Evolutionary conservation across 2,797 vertebrate genomes (phyloP), one percentile per base, ranked within the genome.

Genomic region (Gambelia wislizenii): DNA sequence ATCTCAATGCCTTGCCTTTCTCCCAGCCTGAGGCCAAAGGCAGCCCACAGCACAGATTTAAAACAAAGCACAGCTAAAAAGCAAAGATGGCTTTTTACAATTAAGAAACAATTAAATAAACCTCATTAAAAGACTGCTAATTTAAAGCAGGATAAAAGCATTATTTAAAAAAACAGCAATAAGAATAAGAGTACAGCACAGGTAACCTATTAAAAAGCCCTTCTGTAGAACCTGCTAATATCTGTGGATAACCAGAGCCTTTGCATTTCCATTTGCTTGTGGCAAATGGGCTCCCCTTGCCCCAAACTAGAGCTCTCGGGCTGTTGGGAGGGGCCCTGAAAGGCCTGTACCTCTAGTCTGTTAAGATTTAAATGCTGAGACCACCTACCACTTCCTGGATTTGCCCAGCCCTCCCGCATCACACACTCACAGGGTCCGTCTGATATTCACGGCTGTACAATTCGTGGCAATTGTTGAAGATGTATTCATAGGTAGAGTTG

Each of bases 381-480:
- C 75, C 4, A 14, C 52, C 16, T 20, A 18, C 18, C 4, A 18
- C 27, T 30, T 2, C 22, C 44, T 56, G 49, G 83, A n/a, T 30
- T 44, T 20, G 0, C 36, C 72, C 39, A 3, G 2, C 39, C 8
- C 44, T 22, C n/a, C 0, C 1, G 9, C 4, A 16, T 10, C n/a
- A 2, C 13, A 20, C 27, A 97, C 98, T 97, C 92, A 98, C 98
- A 8, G 96, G 95, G 92, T 98, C 98, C 90, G 98, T 97, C 85
- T 99, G 98, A 95, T 99, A 99, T 94, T 99, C 98, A 56, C 95
- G 97, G 95, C 97, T 99, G 96, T 99, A 99, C 47, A 99, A 96
- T 91, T 99, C 98, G 0, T 99, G 98, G 92, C 98, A 99, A 88
- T 99, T 99, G 94, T 99, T 99, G 96, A 99, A 99, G 97, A 99